Evolutionary conservation across 2,797 vertebrate species (phyloP), one percentile per base, ranked within the genome.

Genomic region (Spinus olivaceus): DNA sequence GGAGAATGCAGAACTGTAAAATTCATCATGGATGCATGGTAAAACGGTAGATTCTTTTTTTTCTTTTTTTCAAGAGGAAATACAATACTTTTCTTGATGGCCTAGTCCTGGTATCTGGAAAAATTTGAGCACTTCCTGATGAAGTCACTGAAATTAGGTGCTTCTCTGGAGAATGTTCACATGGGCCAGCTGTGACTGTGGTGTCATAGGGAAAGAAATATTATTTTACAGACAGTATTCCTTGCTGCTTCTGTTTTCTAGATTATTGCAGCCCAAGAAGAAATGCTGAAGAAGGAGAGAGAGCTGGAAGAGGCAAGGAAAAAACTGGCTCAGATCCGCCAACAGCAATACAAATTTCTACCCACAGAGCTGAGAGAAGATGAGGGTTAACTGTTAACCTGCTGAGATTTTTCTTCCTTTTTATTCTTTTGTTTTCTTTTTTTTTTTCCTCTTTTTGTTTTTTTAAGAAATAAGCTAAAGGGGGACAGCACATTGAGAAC

Each of bases 301-400:
- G 99, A 99, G 96, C 97, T 99, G 92, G 99, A 99, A 97, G 99
- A 99, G 95, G 99, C 99, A 10, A 98, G 99, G 79, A 99, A 99
- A 97, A 99, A 99, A 86, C 98, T 99, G 96, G 99, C 99, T 86
- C 99, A 99, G 97, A 99, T 99, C 95, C 98, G 99, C 95, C 99
- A 99, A 97, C 99, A 99, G 97, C 99, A 99, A 97, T 99, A 99
- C 97, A 99, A 99, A 96, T 99, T 99, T 96, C 97, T 99, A 71
- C 99, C 99, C 86, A 99, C 98, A 2, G 99, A 99, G 94, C 98
- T 99, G 95, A 98, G 99, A 94, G 99, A 99, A 95, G 99, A 99
- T 17, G 98, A 99, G 95, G 98, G 98, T 95, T 99, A 99, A 98
- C 49, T 14, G 98, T 95, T 99, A 99, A 98, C 54, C 33, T 54